These are phyloP conservation scores for Capreolus pygargus DNA, from an alignment of 2,113 vertebrate genomes.

Conservation along the genomic window DNA sequence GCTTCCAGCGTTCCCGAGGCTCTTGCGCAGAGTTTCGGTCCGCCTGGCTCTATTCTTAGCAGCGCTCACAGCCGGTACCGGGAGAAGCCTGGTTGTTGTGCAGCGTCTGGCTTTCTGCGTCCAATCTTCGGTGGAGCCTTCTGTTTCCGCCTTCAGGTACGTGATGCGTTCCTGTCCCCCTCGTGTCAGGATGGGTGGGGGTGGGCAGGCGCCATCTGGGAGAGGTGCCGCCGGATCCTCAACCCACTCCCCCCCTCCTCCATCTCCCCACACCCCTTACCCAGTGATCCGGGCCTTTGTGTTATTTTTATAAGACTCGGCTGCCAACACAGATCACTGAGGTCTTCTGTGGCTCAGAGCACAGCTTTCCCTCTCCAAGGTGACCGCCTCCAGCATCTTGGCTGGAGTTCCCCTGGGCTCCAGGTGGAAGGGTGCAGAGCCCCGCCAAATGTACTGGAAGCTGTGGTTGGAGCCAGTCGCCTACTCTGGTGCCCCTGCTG, in stretches of 20 bases:
- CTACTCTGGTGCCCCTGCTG: rapidly evolving
- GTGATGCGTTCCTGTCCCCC: background rate
- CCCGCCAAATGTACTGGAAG: rapidly evolving
- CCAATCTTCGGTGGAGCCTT: conserved; percentile 61
- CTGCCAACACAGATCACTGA: background rate
- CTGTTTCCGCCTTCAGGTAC: conserved; percentile 71
- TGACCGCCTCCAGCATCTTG: background rate
- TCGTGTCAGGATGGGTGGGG: background rate
- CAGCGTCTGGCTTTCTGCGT: conserved; percentile 53
- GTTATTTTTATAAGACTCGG: conserved; percentile 22
- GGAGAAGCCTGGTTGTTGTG: conserved; percentile 41
- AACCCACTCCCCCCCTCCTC: background rate
- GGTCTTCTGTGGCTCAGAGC: background rate
- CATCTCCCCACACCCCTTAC: background rate
- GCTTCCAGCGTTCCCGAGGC: background rate
- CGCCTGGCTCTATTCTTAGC: conserved; percentile 64
- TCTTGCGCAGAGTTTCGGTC: background rate
- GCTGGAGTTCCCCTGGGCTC: background rate
- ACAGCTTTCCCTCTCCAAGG: background rate
- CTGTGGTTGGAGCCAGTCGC: rapidly evolving
- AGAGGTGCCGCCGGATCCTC: background rate
- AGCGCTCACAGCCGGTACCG: conserved; percentile 36
- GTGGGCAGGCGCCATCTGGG: conserved; percentile 54
- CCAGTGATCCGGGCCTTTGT: background rate
- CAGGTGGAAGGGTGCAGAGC: rapidly evolving